Base-by-base conservation (phyloP, 2,888 invertebrate species). In the Metalampra italica region DNA sequence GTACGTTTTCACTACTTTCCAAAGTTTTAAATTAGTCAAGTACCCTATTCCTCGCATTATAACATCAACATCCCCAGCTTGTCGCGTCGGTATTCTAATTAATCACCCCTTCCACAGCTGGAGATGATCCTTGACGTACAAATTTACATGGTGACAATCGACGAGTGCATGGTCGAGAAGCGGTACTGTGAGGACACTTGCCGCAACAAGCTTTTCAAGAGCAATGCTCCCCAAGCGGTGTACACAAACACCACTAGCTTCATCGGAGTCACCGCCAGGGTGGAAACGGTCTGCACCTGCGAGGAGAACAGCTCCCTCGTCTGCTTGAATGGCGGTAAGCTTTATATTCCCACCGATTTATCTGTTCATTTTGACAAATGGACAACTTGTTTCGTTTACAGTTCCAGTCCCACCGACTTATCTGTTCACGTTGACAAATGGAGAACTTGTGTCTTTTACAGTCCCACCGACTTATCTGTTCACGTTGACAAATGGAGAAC, bases 241-340 rank as follows among this genome's bases (percentile, higher is more conserved):
- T 97, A 95, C 70, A 97, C 98, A 0, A 99, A 99, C 73, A 94
- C 93, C 1, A 97, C 97, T 0, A 97, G 97, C 3, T 96, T 98
- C 72, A 97, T 99, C 11, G 98, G 98, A 0, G 96, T 99, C 0
- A 93, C 94, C 15, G 96, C 97, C 0, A 90, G 94, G 32, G 94
- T 96, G 0, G 93, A 94, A 73, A 94, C 96, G 0, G 91, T 93
- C 43, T 98, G 97, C 68, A 91, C 91, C 0, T 96, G 96, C 57
- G 90, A 91, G 48, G 82, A 88, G 0, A n/a, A 44, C 12, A 11
- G 9, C 11, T 9, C 32, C 7, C 75, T 91, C 0, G 77, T 91
- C 0, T 97, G 97, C 68, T 86, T 95, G 47, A 97, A 97, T 71
- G 96, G 96, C 58, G 97, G 95, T 69, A 89, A 91, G 53, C 75